phyloP scores from a whole-genome alignment of 2,797 vertebrate species.

The Myotis pilosus region DNA sequence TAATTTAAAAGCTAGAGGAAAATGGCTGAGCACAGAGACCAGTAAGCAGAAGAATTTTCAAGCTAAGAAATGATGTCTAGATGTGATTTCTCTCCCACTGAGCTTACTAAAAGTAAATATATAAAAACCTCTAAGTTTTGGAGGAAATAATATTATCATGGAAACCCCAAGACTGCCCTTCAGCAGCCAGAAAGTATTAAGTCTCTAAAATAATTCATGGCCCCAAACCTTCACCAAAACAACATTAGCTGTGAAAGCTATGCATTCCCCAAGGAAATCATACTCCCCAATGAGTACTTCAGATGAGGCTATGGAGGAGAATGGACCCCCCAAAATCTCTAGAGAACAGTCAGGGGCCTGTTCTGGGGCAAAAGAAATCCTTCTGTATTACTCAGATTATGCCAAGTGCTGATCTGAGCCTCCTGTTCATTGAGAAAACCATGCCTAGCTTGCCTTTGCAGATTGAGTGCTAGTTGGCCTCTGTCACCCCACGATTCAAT shows the following conservation, averaged over 20 bases:
- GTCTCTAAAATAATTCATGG: slow-evolving; percentile 38
- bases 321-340: background rate
- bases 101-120: slow-evolving; percentile 40
- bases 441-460: background rate
- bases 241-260: background rate
- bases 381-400: background rate
- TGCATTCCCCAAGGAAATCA: slow-evolving; percentile 25
- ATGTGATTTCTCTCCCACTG: slow-evolving; percentile 19
- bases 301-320: background rate
- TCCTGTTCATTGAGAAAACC: slow-evolving; percentile 7
- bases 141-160: slow-evolving; percentile 28
- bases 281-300: background rate
- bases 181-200: slow-evolving; percentile 29
- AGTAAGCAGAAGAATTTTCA: slow-evolving; percentile 29
- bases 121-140: background rate
- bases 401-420: slow-evolving; percentile 4
- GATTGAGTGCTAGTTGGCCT: background rate
- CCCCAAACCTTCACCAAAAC: background rate
- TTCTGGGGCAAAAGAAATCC: background rate
- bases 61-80: slow-evolving; percentile 14
- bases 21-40: slow-evolving; percentile 14
- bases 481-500: background rate
- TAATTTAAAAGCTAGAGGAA: slow-evolving; percentile 58
- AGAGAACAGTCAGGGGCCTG: slow-evolving; percentile 3
- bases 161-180: slow-evolving; percentile 6